Evolutionary conservation across 2,113 vertebrate genomes (phyloP), one percentile per base, ranked within the genome.

Genomic region (Psittacus erithacus): DNA sequence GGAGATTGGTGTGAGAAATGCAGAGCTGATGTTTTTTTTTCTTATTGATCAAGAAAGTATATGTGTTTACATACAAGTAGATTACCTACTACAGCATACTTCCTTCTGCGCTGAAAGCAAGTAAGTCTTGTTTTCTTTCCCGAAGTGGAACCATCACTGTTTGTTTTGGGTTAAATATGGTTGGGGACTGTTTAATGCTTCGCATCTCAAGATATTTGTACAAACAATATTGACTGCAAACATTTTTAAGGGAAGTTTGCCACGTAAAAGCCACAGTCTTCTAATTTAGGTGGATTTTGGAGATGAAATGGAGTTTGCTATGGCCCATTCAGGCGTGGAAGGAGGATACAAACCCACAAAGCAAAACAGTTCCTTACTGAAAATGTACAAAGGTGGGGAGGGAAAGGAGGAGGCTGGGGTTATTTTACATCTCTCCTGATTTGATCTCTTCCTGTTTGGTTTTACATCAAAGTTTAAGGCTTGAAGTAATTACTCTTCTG

Each of bases 31-130:
- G 25, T 7, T 47, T 79, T 84, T 68, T 71, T 92, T 63, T 13
- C 27, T 59, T 91, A 71, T 77, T 71, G 88, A 84, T 95, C 79
- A 50, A 43, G 73, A 57, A 95, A 91, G 80, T 95, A 23, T 93
- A 90, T 88, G 71, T 75, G 19, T 93, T 96, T 90, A 28, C 9
- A 46, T 41, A 55, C 87, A 60, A 77, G 29, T 28, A 18, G 91
- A 88, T 92, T 85, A 81, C 74, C 89, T 96, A 41, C 29, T 75
- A 67, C 70, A 78, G 41, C 2, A 0, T 68, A 68, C 29, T 64
- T 77, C 23, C 17, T 77, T 90, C 50, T 81, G 19, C 22, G 35
- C 1, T 43, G 67, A 70, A 94, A 59, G 16, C 17, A 29, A 81
- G 1, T 50, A 46, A 28, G 22, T 39, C 55, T 55, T 69, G 8